phyloP scores from a whole-genome alignment of 2,113 vertebrate species.

The Oncorhynchus masou region DNA sequence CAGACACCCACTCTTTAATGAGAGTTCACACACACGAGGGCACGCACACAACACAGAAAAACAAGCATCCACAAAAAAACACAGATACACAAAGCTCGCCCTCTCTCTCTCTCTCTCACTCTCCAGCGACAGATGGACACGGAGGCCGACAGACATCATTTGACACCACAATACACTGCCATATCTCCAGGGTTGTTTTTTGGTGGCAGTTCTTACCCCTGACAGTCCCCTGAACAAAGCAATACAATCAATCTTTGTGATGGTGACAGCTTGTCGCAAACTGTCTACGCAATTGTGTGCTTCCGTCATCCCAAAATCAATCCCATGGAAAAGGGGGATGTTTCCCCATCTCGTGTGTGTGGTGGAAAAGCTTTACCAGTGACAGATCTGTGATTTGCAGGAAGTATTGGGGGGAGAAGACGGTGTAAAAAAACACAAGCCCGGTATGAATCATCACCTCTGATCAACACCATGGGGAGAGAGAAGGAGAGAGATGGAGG shows the following conservation, averaged over 20 bases:
- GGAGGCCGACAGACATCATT: neutral
- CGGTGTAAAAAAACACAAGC: too few relatives aligned
- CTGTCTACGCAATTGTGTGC: neutral
- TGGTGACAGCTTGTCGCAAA: neutral
- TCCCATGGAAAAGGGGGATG: neutral
- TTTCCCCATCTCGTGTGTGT: neutral
- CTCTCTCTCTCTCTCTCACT: neutral
- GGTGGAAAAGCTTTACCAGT: neutral
- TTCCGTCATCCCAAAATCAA: neutral
- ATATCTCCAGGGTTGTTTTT: neutral
- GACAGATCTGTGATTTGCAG: neutral
- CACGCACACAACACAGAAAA: neutral
- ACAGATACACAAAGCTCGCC: neutral
- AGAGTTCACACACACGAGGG: neutral
- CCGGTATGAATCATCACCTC: too few relatives aligned
- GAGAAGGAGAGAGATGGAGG: neutral
- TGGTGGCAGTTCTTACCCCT: too few relatives aligned
- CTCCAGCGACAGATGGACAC: too few relatives aligned
- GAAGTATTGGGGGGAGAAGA: neutral
- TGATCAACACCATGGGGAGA: too few relatives aligned
- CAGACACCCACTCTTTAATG: neutral
- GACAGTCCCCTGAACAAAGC: too few relatives aligned
- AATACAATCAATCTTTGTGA: too few relatives aligned
- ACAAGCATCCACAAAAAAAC: neutral
- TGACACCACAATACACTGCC: neutral